phyloP scores from a whole-genome alignment of 2,888 invertebrate genomes.

The Invenusta paracnida region DNA sequence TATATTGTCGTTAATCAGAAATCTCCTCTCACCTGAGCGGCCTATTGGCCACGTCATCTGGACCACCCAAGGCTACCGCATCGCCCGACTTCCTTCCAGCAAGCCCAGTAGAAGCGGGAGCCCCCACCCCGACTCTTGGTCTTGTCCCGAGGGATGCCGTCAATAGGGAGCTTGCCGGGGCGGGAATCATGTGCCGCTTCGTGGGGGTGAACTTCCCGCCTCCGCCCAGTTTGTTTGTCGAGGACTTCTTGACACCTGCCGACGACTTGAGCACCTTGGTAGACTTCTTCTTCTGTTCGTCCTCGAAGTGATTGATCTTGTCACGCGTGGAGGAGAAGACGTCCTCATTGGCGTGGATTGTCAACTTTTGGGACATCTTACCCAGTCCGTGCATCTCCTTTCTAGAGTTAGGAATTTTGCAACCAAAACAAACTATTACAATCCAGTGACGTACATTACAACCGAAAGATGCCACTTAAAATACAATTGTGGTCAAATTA shows the following conservation, averaged over 20 bases:
- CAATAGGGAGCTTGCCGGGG: background rate
- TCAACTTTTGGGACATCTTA: background rate
- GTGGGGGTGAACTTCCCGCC: no score
- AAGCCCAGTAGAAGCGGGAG: background rate
- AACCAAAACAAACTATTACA: no score
- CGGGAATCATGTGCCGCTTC: background rate
- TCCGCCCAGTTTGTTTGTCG: background rate
- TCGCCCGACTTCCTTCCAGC: background rate
- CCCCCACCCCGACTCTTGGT: background rate
- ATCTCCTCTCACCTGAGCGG: background rate
- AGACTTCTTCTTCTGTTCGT: background rate
- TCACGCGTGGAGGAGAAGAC: background rate
- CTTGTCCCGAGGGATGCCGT: background rate
- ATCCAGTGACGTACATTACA: no score
- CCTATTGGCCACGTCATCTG: background rate
- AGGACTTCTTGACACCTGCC: background rate
- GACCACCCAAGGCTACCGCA: background rate
- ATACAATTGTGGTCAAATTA: no score
- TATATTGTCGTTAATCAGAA: no score
- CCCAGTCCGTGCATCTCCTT: background rate
- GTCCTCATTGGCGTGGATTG: background rate
- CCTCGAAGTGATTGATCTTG: background rate
- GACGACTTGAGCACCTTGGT: background rate
- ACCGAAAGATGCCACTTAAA: no score
- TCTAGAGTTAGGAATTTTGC: no score